Evolutionary conservation across 2,888 invertebrate genomes (phyloP).

Genomic region (Sphecodes monilicornis): DNA sequence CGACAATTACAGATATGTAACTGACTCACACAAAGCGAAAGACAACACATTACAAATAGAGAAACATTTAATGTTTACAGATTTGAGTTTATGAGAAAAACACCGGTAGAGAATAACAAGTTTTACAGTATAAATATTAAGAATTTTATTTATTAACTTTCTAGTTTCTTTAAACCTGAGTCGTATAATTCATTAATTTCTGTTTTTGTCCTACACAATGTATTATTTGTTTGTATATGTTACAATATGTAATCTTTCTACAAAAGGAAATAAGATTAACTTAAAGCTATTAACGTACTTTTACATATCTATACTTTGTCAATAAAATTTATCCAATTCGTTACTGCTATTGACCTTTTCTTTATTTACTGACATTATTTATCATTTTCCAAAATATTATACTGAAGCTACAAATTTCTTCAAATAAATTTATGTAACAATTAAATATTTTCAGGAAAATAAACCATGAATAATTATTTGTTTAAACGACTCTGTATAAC

Average conservation of each 20-base stretch:
- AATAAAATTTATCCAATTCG: not conserved
- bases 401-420: not conserved
- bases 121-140: slow-evolving; percentile 41
- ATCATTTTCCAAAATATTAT: not conserved
- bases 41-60: slow-evolving; percentile 27
- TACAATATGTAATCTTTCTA: slow-evolving; percentile 9
- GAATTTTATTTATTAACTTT: slow-evolving; percentile 39
- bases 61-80: slow-evolving; percentile 35
- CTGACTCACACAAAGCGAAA: slow-evolving; percentile 38
- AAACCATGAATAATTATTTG: slow-evolving; percentile 5
- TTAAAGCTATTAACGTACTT: slow-evolving; percentile 26
- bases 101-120: slow-evolving; percentile 56
- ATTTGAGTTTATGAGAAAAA: slow-evolving; percentile 54
- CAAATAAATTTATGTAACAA: not conserved
- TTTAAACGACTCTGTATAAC: slow-evolving; percentile 40
- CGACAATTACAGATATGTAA: slow-evolving; percentile 24
- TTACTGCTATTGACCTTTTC: not conserved
- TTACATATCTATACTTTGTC: slow-evolving; percentile 11
- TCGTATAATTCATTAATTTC: slow-evolving; percentile 48
- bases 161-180: slow-evolving; percentile 43
- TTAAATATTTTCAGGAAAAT: not conserved
- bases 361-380: not conserved
- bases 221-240: slow-evolving; percentile 13
- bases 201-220: not conserved
- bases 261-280: slow-evolving; percentile 3